Evolutionary conservation across 2,113 vertebrate species (phyloP).

Genomic region (Nothoprocta pentlandii): DNA sequence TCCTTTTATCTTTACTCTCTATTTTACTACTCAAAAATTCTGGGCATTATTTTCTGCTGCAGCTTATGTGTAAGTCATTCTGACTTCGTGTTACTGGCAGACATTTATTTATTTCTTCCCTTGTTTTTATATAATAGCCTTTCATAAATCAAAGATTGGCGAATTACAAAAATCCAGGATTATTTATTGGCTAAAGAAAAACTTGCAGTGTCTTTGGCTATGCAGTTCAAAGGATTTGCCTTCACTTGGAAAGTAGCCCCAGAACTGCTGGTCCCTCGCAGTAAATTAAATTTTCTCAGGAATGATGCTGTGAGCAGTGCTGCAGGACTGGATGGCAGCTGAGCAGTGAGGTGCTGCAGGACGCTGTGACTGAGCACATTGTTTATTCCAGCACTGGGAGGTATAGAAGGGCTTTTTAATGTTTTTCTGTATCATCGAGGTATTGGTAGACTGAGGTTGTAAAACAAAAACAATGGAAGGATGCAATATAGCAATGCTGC

Average conservation of each 20-base stretch:
- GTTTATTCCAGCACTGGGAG: neutral
- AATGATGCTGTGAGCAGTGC: conserved; percentile 52
- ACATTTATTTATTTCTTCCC: neutral
- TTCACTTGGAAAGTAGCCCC: conserved; percentile 52
- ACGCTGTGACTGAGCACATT: neutral
- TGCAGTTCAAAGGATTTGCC: conserved; percentile 45
- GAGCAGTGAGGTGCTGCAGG: conserved; percentile 19
- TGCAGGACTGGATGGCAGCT: conserved; percentile 36
- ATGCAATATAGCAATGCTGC: neutral
- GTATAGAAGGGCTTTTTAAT: neutral
- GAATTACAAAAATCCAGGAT: conserved; percentile 20
- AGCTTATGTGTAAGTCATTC: neutral
- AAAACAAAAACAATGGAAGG: neutral
- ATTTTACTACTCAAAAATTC: neutral
- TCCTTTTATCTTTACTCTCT: neutral
- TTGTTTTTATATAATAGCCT: conserved; percentile 6
- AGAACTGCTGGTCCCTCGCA: conserved; percentile 54
- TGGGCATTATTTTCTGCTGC: neutral
- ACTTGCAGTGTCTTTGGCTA: conserved; percentile 52
- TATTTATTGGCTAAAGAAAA: conserved; percentile 41
- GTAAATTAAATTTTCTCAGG: conserved; percentile 27
- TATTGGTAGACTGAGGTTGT: neutral
- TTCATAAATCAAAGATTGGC: conserved; percentile 51
- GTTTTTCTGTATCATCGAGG: neutral
- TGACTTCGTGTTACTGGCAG: neutral